These are phyloP conservation scores for Amphiura filiformis DNA, from an alignment of 35 echinoderm and acorn worm species.

Conservation along the genomic window DNA sequence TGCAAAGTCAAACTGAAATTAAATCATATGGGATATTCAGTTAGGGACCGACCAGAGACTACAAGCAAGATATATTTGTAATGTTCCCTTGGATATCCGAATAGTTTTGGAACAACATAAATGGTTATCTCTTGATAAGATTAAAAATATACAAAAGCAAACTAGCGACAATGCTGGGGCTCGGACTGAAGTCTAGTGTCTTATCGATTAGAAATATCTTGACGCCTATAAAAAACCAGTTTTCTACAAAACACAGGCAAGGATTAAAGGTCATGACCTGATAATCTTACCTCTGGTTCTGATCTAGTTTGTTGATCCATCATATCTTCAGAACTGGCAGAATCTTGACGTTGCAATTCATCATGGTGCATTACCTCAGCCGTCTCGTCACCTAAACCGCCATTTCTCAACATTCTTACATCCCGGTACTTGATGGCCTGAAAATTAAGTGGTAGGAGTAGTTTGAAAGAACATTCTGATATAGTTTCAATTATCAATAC, in stretches of 20 bases:
- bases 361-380: slow-evolving; percentile 65
- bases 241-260: too few species aligned
- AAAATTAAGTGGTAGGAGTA: too few species aligned
- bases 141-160: too few species aligned
- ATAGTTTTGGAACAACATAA: background rate
- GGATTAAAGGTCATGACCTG: too few species aligned
- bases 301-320: background rate
- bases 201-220: too few species aligned
- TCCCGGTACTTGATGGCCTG: slow-evolving; percentile 75
- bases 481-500: background rate
- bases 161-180: too few species aligned
- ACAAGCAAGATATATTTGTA: background rate
- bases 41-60: too few species aligned
- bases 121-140: too few species aligned
- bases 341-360: slow-evolving; percentile 29
- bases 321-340: background rate
- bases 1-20: slow-evolving; percentile 68
- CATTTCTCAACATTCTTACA: slow-evolving; percentile 64
- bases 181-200: too few species aligned
- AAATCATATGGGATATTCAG: background rate
- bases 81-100: background rate
- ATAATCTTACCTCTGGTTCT: background rate
- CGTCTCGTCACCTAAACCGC: slow-evolving; percentile 42
- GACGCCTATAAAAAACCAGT: too few species aligned
- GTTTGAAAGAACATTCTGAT: background rate